Percentiles rank a stretch among this genome's conserved stretches.
Evolutionary conservation across 2,113 vertebrate genomes (phyloP).

Genomic region (Catharus fuscescens): DNA sequence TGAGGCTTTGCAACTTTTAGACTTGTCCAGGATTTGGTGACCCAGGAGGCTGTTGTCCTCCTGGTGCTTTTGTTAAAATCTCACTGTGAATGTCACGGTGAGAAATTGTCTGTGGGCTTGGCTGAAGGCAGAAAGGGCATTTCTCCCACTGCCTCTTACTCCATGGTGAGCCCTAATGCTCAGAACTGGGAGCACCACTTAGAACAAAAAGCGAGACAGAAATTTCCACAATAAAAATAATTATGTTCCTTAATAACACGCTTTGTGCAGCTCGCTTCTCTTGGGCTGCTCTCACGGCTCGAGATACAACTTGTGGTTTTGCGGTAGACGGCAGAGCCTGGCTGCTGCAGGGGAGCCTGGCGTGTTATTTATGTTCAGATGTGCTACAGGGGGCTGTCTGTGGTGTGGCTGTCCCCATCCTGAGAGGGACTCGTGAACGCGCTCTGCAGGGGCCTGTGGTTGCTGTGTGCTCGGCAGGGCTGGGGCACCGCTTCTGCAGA

Average conservation of each 20-base stretch:
- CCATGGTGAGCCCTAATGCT: not conserved
- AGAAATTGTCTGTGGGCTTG: not conserved
- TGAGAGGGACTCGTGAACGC: rapidly evolving
- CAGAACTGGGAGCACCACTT: not conserved
- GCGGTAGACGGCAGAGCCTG: not conserved
- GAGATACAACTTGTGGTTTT: not conserved
- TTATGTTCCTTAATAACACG: not conserved
- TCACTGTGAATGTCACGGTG: rapidly evolving
- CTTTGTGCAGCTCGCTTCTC: not conserved
- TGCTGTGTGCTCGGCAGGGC: not conserved
- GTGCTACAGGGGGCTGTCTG: not conserved
- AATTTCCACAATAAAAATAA: not conserved
- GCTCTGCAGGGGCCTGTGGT: no score
- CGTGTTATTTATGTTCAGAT: not conserved
- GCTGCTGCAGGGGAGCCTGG: not conserved
- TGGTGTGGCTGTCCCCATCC: not conserved
- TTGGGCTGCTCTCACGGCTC: not conserved
- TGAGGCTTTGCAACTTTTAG: not conserved
- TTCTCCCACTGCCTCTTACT: not conserved
- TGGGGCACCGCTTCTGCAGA: not conserved
- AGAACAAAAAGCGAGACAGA: not conserved
- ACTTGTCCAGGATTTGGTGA: not conserved
- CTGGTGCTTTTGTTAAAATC: not conserved
- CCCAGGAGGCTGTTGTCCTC: not conserved
- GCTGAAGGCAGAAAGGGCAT: not conserved